A percentile compares a stretch with the other conserved stretches of the same genome.
Conservation (phyloP, 2,888 invertebrate genomes). For the Synanthedon myopaeformis region DNA sequence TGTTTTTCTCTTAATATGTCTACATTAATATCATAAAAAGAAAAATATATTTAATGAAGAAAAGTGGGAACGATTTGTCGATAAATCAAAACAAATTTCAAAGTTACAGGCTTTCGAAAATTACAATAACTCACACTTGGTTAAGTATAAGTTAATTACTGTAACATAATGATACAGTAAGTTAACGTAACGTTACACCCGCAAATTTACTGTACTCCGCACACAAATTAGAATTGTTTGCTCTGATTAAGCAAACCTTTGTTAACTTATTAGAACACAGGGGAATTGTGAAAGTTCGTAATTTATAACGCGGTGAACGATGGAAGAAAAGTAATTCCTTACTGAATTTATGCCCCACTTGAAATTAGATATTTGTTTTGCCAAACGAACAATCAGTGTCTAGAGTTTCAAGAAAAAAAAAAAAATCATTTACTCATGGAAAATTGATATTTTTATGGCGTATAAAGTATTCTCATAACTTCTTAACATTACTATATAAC, state of each 20-base stretch:
- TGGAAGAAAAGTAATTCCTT: too few species aligned
- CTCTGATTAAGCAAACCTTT: conserved; percentile 28
- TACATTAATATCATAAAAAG: background rate
- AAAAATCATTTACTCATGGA: too few species aligned
- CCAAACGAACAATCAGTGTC: too few species aligned
- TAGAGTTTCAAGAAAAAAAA: too few species aligned
- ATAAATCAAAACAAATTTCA: conserved; percentile 10
- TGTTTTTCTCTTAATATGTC: background rate
- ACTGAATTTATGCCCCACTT: too few species aligned
- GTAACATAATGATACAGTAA: conserved; percentile 23
- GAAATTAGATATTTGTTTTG: too few species aligned
- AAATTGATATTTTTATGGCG: too few species aligned
- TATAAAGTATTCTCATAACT: too few species aligned
- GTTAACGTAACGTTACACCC: conserved; percentile 14
- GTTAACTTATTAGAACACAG: conserved; percentile 11
- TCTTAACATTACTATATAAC: too few species aligned
- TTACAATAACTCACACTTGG: conserved; percentile 24
- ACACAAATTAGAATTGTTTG: conserved; percentile 29
- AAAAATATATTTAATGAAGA: background rate
- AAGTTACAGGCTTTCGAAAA: conserved; percentile 13
- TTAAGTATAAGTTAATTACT: conserved; percentile 34
- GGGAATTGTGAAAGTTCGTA: conserved; percentile 1
- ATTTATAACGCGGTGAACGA: background rate
- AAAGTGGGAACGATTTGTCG: conserved; percentile 4
- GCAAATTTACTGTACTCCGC: conserved; percentile 15